Conservation (phyloP, 2,797 vertebrate genomes). For the Coendou prehensilis region DNA sequence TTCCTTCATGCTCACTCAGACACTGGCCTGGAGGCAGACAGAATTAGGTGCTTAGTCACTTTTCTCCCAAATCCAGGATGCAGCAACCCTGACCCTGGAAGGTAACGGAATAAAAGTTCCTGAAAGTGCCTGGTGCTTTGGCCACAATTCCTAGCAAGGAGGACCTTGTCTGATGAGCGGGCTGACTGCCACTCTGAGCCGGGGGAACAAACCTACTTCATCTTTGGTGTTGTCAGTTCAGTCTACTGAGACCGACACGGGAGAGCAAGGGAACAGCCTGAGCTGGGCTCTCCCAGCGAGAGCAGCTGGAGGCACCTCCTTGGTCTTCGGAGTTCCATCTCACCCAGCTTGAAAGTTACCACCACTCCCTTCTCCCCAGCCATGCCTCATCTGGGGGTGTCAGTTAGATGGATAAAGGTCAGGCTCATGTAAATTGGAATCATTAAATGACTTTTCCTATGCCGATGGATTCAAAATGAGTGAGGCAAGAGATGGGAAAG, state of each 20-base stretch:
- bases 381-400: neutral
- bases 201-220: neutral
- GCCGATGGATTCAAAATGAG: neutral
- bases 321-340: neutral
- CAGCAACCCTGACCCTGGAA: neutral
- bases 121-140: neutral
- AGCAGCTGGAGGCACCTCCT: neutral
- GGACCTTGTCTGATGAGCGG: neutral
- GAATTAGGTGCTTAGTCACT: neutral
- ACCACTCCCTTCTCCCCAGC: too few relatives aligned
- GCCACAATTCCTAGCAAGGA: neutral
- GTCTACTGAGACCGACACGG: too few relatives aligned
- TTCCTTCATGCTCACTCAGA: neutral
- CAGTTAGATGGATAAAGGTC: neutral
- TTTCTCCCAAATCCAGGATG: neutral
- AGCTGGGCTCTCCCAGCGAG: neutral
- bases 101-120: neutral
- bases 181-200: neutral
- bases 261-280: neutral
- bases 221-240: neutral
- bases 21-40: neutral
- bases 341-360: neutral
- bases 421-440: neutral
- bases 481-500: neutral
- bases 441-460: neutral